Evolutionary conservation across 2,888 invertebrate species (phyloP).

Genomic region (Drosophila greeni): DNA sequence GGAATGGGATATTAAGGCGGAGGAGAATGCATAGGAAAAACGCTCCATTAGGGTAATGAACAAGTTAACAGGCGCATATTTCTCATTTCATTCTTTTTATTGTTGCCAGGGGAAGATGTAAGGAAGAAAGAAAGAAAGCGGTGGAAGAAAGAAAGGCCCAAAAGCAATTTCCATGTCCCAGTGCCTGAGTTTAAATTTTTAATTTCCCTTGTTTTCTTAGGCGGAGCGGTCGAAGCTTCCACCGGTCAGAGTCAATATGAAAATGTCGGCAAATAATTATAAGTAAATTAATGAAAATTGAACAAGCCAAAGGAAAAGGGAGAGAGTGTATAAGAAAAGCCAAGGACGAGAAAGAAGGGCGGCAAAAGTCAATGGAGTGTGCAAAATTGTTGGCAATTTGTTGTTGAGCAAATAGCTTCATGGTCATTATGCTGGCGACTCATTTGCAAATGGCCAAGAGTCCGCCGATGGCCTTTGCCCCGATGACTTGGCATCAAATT

Average conservation of each 20-base stretch:
- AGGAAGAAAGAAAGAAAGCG: not conserved
- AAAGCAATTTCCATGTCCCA: slow-evolving; percentile 36
- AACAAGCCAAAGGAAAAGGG: slow-evolving; percentile 35
- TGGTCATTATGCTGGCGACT: slow-evolving; percentile 53
- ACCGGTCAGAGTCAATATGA: slow-evolving; percentile 45
- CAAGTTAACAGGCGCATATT: slow-evolving; percentile 73
- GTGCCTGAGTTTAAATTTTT: slow-evolving; percentile 62
- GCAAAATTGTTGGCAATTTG: slow-evolving; percentile 50
- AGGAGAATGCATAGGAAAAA: slow-evolving; percentile 47
- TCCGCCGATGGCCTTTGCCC: slow-evolving; percentile 29
- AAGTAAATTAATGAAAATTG: slow-evolving; percentile 64
- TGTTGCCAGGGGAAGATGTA: slow-evolving; percentile 28
- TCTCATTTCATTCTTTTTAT: slow-evolving; percentile 63
- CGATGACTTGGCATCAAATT: slow-evolving; percentile 49
- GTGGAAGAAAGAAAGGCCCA: slow-evolving; percentile 5
- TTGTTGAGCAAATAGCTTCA: slow-evolving; percentile 45
- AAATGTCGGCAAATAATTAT: slow-evolving; percentile 65
- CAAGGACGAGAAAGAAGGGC: slow-evolving; percentile 2
- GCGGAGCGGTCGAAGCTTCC: not conserved
- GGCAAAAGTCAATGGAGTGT: slow-evolving; percentile 52
- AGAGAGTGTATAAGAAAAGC: slow-evolving; percentile 6
- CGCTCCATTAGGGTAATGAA: slow-evolving; percentile 74
- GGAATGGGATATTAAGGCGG: slow-evolving; percentile 36
- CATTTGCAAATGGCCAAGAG: slow-evolving; percentile 68
- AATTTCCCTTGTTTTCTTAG: slow-evolving; percentile 64